Conservation (phyloP, 2,888 invertebrate genomes). For the Drosophila picticornis region DNA sequence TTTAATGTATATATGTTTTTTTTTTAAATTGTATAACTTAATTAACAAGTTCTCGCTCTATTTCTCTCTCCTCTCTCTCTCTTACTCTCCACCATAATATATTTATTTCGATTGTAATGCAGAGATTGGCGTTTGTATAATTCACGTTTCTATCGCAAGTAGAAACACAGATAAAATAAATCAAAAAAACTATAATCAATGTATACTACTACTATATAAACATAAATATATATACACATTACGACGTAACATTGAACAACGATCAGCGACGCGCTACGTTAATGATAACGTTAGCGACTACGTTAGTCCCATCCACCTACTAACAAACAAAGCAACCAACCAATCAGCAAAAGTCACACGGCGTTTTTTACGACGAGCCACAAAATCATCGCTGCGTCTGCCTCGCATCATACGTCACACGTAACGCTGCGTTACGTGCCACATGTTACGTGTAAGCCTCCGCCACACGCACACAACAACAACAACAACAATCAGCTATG, state of each 20-base stretch:
- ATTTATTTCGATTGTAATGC: constrained; percentile 65
- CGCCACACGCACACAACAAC: constrained; percentile 26
- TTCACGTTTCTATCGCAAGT: constrained; percentile 83
- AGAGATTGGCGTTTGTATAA: constrained; percentile 85
- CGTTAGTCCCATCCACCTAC: constrained; percentile 47
- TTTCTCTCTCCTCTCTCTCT: constrained; percentile 66
- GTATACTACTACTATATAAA: constrained; percentile 29
- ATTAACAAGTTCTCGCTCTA: constrained; percentile 70
- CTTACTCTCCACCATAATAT: constrained; percentile 41
- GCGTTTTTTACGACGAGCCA: constrained; percentile 40
- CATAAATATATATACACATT: constrained; percentile 21
- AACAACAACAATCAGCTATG: constrained; percentile 42
- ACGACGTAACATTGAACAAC: constrained; percentile 45
- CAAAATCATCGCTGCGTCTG: constrained; percentile 58
- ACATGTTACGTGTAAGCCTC: constrained; percentile 64
- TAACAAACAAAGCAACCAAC: constrained; percentile 29
- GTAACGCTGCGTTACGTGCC: constrained; percentile 40
- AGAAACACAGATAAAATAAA: constrained; percentile 46
- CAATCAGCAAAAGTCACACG: constrained; percentile 27
- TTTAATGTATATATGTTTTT: neutral
- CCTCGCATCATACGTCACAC: constrained; percentile 40
- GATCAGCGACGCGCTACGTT: constrained; percentile 41
- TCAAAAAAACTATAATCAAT: constrained; percentile 33
- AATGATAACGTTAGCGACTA: constrained; percentile 31
- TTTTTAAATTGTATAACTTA: constrained; percentile 33